Evolutionary conservation across 2,113 vertebrate species (phyloP).

Genomic region (Myiozetetes cayanensis): DNA sequence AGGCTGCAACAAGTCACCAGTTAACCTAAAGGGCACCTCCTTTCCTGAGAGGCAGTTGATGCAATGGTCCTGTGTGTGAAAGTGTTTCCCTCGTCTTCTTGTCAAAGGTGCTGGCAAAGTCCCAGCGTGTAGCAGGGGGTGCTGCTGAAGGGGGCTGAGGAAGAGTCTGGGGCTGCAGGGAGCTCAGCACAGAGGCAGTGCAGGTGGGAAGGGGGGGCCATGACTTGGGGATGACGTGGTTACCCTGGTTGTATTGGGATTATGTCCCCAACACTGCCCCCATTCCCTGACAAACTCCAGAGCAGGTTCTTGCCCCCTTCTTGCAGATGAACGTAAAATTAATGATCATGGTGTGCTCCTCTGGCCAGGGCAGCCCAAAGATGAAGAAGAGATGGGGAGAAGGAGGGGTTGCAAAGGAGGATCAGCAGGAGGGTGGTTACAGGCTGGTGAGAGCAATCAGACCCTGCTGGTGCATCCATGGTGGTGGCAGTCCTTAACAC

Average conservation of each 20-base stretch:
- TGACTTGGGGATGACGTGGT: neutral
- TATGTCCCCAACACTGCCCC: fast-evolving
- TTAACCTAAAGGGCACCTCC: neutral
- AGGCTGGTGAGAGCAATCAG: neutral
- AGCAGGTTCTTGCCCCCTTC: neutral
- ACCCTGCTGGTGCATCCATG: neutral
- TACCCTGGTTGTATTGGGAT: neutral
- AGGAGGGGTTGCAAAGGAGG: neutral
- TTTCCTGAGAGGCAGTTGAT: neutral
- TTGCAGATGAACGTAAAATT: neutral
- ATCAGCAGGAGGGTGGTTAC: neutral
- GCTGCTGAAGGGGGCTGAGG: neutral
- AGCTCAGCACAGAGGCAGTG: neutral
- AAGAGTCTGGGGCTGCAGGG: neutral
- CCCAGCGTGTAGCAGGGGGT: neutral
- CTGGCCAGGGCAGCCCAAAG: neutral
- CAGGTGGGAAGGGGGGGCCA: neutral
- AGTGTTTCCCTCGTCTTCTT: neutral
- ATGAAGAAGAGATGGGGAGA: neutral
- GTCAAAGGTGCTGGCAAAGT: neutral
- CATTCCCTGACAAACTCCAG: neutral
- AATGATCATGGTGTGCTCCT: neutral
- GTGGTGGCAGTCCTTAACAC: fast-evolving
- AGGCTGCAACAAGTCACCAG: neutral
- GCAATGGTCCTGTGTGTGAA: neutral